These are phyloP conservation scores for Delphinapterus leucas DNA, from an alignment of 2,113 vertebrate genomes.

Conservation along the genomic window DNA sequence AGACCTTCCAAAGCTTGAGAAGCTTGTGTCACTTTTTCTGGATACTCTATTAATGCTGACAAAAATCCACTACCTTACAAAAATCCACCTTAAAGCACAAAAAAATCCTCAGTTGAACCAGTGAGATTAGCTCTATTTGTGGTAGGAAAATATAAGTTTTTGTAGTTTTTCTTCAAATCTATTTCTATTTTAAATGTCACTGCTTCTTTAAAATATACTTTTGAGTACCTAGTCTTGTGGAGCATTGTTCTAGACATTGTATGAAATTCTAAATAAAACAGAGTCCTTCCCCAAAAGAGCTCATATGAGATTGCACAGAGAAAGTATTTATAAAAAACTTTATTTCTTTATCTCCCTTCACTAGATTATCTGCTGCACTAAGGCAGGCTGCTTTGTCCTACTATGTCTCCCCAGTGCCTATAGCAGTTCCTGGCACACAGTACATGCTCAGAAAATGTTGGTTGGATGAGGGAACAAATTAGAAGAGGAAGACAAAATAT, in stretches of 20 bases:
- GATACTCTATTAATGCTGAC: not conserved
- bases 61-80: not conserved
- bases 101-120: not conserved
- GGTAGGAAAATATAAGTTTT: not conserved
- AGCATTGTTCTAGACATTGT: not conserved
- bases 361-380: not conserved
- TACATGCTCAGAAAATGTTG: not conserved
- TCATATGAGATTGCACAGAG: not conserved
- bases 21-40: not conserved
- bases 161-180: not conserved
- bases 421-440: not conserved
- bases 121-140: not conserved
- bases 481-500: not conserved
- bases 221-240: not conserved
- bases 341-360: not conserved
- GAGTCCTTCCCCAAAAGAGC: not conserved
- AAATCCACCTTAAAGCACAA: not conserved
- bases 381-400: not conserved
- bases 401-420: not conserved
- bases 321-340: not conserved
- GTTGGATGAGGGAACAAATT: not conserved
- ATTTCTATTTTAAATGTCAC: not conserved
- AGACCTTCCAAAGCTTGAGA: not conserved
- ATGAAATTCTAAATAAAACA: not conserved
- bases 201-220: not conserved